Evolutionary conservation across 2,888 invertebrate genomes (phyloP), one percentile per base, ranked within the genome.

Genomic region (Aromia moschata): DNA sequence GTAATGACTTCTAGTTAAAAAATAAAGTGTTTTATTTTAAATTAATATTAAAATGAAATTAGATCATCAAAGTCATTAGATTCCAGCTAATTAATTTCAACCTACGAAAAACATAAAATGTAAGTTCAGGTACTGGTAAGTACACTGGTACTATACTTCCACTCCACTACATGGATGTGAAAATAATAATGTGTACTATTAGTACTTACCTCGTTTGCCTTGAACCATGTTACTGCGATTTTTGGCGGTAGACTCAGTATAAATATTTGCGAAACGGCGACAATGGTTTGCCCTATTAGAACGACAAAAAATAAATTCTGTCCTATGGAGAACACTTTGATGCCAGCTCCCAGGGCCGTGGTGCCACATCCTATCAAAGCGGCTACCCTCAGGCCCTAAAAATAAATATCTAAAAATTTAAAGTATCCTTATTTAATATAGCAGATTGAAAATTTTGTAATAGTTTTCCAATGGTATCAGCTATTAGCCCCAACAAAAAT

Each of bases 201-300:
- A 36, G n/a, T 40, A 55, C 94, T 94, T 17, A 97, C 96, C 83
- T 97, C 93, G 74, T 93, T 89, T 0, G 94, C 90, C 1, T 96
- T 96, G 78, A 98, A 98, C 98, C 98, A 98, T 31, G 96, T 93
- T 0, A 98, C 96, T 0, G 98, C 97, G 67, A 98, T 82, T 49
- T 90, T 83, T 0, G 98, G 92, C 0, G 98, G 98, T 52, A 98
- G 86, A 68, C 94, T 94, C 36, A 98, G 83, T 56, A 97, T 90
- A 82, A 95, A 97, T 14, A 95, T 90, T 82, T 97, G 96, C 17
- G 96, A 92, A n/a, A 89, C 74, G 1, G 91, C 91, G 59, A 91
- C 89, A 65, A 97, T 83, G 0, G 92, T 89, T 83, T 98, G 98
- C 0, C 95, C 96, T 25, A 88, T 72, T 82, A 98, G 92, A 52